Evolutionary conservation across 1,140 invertebrate genomes (phyloP).

Genomic region (Grapholita molesta): DNA sequence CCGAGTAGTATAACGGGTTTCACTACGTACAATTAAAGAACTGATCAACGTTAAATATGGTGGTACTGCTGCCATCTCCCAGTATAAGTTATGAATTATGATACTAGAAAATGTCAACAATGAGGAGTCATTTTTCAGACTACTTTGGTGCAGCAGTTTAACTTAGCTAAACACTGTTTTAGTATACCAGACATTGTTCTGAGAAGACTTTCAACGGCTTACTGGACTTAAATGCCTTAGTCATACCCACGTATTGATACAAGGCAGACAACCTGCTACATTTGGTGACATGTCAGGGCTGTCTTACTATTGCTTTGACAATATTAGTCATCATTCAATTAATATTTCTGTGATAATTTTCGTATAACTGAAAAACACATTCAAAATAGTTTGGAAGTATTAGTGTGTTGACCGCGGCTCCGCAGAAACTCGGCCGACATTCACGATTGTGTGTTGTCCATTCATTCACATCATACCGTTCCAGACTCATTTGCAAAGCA

Average conservation of each 20-base stretch:
- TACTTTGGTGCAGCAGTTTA: too few relatives aligned
- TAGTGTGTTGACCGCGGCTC: not conserved
- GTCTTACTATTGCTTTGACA: constrained; percentile 47
- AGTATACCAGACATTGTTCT: not conserved
- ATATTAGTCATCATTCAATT: too few relatives aligned
- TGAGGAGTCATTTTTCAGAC: too few relatives aligned
- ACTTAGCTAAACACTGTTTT: not conserved
- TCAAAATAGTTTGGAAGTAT: not conserved
- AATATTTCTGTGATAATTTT: not conserved
- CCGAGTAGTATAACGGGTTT: too few relatives aligned
- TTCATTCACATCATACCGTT: constrained; percentile 44
- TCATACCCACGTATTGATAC: constrained; percentile 59
- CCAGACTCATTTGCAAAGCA: constrained; percentile 37
- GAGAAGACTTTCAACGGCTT: not conserved
- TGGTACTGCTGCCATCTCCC: too few relatives aligned
- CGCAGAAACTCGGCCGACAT: not conserved
- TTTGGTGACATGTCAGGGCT: constrained; percentile 75
- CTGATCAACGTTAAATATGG: too few relatives aligned
- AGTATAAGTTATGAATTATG: too few relatives aligned
- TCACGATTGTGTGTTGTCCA: constrained; percentile 25
- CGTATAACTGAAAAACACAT: not conserved
- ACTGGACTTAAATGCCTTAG: constrained; percentile 32
- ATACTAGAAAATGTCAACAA: too few relatives aligned
- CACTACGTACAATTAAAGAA: too few relatives aligned
- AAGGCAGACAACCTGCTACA: constrained; percentile 70